Evolutionary conservation across 1,140 invertebrate species (phyloP).

Genomic region (Drosophila kepulauana): DNA sequence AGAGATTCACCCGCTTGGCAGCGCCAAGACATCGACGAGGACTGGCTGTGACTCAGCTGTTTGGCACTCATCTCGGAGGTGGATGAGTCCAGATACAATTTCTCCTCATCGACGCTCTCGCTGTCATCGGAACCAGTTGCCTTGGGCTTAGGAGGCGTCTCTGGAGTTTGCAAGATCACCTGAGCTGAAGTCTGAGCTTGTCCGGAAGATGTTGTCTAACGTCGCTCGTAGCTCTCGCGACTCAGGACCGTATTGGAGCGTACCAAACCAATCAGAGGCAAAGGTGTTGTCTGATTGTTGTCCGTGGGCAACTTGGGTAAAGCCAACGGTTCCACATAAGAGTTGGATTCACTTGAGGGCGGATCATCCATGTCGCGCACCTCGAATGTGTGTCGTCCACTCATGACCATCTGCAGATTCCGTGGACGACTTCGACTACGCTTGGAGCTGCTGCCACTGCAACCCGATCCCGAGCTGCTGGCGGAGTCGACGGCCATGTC

Average conservation of each 20-base stretch:
- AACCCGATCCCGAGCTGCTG: constrained; percentile 52
- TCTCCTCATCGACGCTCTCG: constrained; percentile 83
- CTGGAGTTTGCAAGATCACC: background rate
- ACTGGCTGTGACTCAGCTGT: constrained; percentile 85
- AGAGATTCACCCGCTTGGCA: constrained; percentile 88
- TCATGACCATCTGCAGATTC: constrained; percentile 87
- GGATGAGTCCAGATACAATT: constrained; percentile 79
- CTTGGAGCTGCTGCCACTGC: constrained; percentile 67
- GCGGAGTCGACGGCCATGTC: constrained; percentile 84
- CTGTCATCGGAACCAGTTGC: constrained; percentile 67
- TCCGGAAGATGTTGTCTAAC: constrained; percentile 31
- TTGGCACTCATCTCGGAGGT: constrained; percentile 81
- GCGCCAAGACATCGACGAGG: constrained; percentile 85
- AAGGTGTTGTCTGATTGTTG: constrained; percentile 86
- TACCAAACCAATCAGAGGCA: constrained; percentile 72
- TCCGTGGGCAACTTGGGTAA: constrained; percentile 87
- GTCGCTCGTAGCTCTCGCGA: constrained; percentile 69
- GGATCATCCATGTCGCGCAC: constrained; percentile 87
- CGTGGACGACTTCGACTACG: constrained; percentile 85
- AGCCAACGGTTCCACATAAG: constrained; percentile 87
- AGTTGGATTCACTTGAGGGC: constrained; percentile 86
- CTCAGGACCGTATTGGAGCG: constrained; percentile 82
- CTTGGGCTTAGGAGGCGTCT: constrained; percentile 33
- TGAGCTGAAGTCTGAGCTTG: constrained; percentile 9
- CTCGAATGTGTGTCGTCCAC: constrained; percentile 87